These are phyloP conservation scores for Conistra vaccinii DNA, from an alignment of 2,888 invertebrate genomes.

Conservation along the genomic window DNA sequence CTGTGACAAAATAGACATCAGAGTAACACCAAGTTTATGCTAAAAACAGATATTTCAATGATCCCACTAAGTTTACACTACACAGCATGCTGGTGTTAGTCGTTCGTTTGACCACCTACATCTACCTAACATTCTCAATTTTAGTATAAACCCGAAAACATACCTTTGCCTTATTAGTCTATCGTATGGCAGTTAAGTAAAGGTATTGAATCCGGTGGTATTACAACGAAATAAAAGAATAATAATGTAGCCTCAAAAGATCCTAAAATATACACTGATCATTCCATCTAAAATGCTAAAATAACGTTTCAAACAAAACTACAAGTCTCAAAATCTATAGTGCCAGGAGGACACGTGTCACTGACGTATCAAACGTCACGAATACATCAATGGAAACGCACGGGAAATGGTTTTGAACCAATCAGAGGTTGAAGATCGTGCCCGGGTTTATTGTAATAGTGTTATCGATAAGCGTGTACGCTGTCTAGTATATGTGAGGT, in stretches of 20 bases:
- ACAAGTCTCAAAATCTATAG: constrained; percentile 65
- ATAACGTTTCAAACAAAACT: constrained; percentile 64
- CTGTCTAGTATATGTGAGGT: constrained; percentile 46
- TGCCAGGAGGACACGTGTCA: constrained; percentile 55
- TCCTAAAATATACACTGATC: constrained; percentile 70
- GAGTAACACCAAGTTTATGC: constrained; percentile 53
- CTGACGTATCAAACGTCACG: constrained; percentile 62
- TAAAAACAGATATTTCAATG: constrained; percentile 51
- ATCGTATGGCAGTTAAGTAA: constrained; percentile 68
- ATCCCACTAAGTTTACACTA: constrained; percentile 37
- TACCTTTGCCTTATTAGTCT: constrained; percentile 63
- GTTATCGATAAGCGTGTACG: constrained; percentile 48
- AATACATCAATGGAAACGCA: constrained; percentile 29
- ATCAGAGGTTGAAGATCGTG: constrained; percentile 9
- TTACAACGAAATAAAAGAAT: constrained; percentile 60
- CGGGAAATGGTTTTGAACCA: constrained; percentile 50
- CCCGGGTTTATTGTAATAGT: constrained; percentile 15
- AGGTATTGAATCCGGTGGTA: constrained; percentile 68
- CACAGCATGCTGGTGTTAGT: constrained; percentile 15
- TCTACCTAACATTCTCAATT: constrained; percentile 48
- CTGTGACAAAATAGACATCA: constrained; percentile 51
- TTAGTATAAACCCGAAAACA: constrained; percentile 55
- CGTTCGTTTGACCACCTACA: constrained; percentile 19
- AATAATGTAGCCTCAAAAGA: constrained; percentile 75
- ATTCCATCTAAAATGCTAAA: constrained; percentile 68